Percentiles rank a stretch among this genome's conserved stretches.
These are phyloP conservation scores for Blastobasis lacticolella DNA, from an alignment of 2,888 invertebrate species.

Conservation along the genomic window DNA sequence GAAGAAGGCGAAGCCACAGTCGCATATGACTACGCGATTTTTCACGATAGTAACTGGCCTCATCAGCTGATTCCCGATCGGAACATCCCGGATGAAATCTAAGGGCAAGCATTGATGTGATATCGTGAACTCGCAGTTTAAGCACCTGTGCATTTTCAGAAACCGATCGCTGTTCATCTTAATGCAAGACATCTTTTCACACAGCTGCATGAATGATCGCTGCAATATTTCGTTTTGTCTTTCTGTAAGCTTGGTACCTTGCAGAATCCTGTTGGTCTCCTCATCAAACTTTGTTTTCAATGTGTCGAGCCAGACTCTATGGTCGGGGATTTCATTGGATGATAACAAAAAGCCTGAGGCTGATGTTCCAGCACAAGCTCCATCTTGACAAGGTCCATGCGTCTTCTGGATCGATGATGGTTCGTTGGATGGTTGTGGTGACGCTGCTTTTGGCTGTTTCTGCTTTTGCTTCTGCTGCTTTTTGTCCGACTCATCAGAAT, in stretches of 20 bases:
- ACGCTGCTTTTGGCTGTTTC: constrained; percentile 7
- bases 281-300: neutral
- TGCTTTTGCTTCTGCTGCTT: constrained; percentile 5
- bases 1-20: neutral
- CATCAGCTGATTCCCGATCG: neutral
- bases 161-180: neutral
- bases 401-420: constrained; percentile 5
- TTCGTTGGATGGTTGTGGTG: constrained; percentile 6
- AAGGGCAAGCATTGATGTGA: neutral
- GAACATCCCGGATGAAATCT: neutral
- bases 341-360: neutral
- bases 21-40: neutral
- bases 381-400: neutral
- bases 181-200: neutral
- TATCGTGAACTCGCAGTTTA: neutral
- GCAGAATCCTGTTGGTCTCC: neutral
- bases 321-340: too few relatives aligned
- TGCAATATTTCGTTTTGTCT: neutral
- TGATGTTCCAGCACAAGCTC: constrained; percentile 2
- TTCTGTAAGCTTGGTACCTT: neutral
- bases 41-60: neutral
- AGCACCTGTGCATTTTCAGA: constrained; percentile 2
- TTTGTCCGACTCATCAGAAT: constrained; percentile 8
- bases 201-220: neutral
- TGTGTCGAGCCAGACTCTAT: neutral